Base-by-base conservation (phyloP, 2,888 invertebrate species). In the Agrotis segetum region DNA sequence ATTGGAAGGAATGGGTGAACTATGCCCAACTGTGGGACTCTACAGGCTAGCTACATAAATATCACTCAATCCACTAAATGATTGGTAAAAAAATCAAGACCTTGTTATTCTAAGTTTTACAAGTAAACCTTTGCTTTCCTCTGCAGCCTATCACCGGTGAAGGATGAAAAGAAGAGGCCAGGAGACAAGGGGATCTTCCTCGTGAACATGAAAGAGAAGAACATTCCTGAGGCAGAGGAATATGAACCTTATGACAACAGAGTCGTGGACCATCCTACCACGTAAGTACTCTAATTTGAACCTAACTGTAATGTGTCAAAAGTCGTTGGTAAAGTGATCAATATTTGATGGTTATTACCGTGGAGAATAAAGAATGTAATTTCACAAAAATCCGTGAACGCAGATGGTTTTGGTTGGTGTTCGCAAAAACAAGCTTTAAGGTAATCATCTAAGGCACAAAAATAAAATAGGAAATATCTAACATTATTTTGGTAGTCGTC, bases 191-290 rank as follows among this genome's bases (percentile, higher is more conserved):
- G 93, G 89, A 91, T 96, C 70, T 95, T 88, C 89, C 88, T 96
- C 11, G 92, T 95, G 19, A 94, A 95, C 79, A 92, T 96, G 93
- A 97, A 96, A 77, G 94, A 97, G 74, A 96, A 96, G 81, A 94
- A 96, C 73, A 86, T 96, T 50, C 94, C 93, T 56, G 93, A 96
- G 50, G 96, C 95, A 19, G 96, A 96, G 61, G 97, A 97, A 71
- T 98, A 98, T 84, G 97, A 98, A 81, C 98, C 98, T 0, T 97
- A 97, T 85, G 94, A 97, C 67, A 97, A 97, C 89, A 94, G 97
- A 85, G 96, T 96, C 2, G 97, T 98, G 34, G 96, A 97, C 56
- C 97, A 97, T 90, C 98, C 98, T 2, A 98, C 98, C 40, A 97
- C 97, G 98, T 98, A 91, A 97, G 98, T 97, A 29, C 17, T 44